A percentile compares a stretch with the other conserved stretches of the same genome.
These are phyloP conservation scores for Chrysocyon brachyurus DNA, from an alignment of 2,797 vertebrate species.

Conservation along the genomic window DNA sequence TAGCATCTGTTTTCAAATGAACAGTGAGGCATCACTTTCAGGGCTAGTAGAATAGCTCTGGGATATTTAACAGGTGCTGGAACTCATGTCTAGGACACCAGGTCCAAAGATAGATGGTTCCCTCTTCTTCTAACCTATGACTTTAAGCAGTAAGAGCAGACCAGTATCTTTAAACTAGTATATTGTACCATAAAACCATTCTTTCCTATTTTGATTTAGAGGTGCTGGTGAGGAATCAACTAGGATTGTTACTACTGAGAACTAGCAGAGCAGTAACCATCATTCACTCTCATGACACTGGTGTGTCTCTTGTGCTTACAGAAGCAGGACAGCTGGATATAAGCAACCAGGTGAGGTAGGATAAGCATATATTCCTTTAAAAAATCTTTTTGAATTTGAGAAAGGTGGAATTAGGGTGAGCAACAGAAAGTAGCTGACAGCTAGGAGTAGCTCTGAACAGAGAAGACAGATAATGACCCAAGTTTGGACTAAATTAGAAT, in stretches of 20 bases:
- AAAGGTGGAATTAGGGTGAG: background rate
- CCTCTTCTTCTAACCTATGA: constrained; percentile 42
- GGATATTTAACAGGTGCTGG: constrained; percentile 38
- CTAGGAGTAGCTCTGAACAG: background rate
- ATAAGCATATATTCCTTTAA: background rate
- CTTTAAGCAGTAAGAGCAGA: constrained; percentile 23
- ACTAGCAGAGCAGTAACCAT: background rate
- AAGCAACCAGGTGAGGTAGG: background rate
- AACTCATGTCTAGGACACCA: constrained; percentile 33
- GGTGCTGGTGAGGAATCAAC: background rate
- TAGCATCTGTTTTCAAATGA: constrained; percentile 53
- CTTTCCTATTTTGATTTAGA: constrained; percentile 13
- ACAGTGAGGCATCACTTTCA: constrained; percentile 37
- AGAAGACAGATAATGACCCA: background rate
- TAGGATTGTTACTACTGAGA: constrained; percentile 11
- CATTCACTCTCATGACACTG: background rate
- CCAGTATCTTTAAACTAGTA: constrained; percentile 13
- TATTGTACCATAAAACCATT: background rate
- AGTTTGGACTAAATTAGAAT: constrained; percentile 18
- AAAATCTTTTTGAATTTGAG: background rate
- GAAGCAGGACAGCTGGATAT: background rate
- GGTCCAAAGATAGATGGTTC: background rate
- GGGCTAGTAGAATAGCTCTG: background rate
- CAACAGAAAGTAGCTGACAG: background rate
- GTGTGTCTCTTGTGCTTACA: background rate